phyloP scores from a whole-genome alignment of 2,113 vertebrate species.

The Ranitomeya variabilis region DNA sequence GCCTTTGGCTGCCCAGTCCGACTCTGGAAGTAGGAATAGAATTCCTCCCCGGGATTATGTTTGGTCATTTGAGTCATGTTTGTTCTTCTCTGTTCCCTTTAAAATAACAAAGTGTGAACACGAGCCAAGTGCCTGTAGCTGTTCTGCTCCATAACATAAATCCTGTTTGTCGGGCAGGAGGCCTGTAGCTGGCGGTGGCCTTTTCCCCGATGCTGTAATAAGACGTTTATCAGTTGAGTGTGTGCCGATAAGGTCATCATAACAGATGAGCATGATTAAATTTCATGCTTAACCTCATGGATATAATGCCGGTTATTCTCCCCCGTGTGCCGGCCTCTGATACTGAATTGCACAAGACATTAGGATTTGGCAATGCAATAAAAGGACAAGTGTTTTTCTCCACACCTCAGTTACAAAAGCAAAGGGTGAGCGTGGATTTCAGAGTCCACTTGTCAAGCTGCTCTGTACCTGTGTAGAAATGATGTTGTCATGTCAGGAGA shows the following conservation, averaged over 20 bases:
- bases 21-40: neutral
- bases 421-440: slow-evolving; percentile 13
- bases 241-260: slow-evolving; percentile 47
- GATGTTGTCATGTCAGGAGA: neutral
- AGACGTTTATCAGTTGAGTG: slow-evolving; percentile 48
- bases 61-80: neutral
- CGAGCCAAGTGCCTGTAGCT: neutral
- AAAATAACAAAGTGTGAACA: slow-evolving; percentile 13
- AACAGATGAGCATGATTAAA: slow-evolving; percentile 48
- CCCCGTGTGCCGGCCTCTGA: neutral
- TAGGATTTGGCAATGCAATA: slow-evolving; percentile 51
- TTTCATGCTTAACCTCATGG: slow-evolving; percentile 47
- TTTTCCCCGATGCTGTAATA: slow-evolving; percentile 38
- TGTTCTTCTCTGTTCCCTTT: slow-evolving; percentile 27
- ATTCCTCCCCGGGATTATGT: neutral
- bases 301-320: slow-evolving; percentile 39
- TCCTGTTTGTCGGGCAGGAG: slow-evolving; percentile 36
- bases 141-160: slow-evolving; percentile 13
- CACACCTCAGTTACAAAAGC: slow-evolving; percentile 22
- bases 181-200: slow-evolving; percentile 20
- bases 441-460: neutral
- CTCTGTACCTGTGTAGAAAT: neutral
- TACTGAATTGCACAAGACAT: slow-evolving; percentile 45
- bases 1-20: too few species aligned
- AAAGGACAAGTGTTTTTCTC: slow-evolving; percentile 49